Percentiles rank a stretch among this genome's conserved stretches.
These are phyloP conservation scores for Pristionchus exspectatus DNA, from an alignment of 2,888 invertebrate species.

Conservation along the genomic window DNA sequence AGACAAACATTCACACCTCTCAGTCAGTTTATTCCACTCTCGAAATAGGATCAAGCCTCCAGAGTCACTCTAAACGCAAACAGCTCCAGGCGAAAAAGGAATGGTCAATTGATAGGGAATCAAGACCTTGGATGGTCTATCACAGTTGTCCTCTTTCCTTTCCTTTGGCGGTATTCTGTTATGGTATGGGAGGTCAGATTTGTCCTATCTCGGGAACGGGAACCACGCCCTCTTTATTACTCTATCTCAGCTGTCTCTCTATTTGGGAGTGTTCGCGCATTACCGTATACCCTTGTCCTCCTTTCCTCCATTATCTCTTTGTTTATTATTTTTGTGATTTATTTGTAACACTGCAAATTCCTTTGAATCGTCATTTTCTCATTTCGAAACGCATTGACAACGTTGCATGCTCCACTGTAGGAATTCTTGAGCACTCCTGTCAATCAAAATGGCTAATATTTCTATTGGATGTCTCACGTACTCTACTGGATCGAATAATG, in stretches of 20 bases:
- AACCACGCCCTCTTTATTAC: constrained; percentile 32
- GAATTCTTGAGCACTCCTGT: not conserved
- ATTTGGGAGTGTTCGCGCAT: constrained; percentile 32
- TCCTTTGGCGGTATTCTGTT: constrained; percentile 32
- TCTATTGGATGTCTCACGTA: not conserved
- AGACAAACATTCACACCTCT: constrained; percentile 35
- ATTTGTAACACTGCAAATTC: not conserved
- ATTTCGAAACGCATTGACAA: not conserved
- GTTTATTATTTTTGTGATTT: not conserved
- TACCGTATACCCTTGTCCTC: constrained; percentile 14
- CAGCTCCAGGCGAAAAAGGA: constrained; percentile 31
- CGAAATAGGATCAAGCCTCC: constrained; percentile 34
- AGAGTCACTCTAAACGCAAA: constrained; percentile 32
- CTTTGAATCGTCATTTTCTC: not conserved
- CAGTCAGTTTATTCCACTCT: not conserved
- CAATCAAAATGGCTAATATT: not conserved
- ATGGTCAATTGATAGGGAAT: constrained; percentile 29
- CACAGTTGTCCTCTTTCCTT: not conserved
- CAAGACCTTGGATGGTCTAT: constrained; percentile 27
- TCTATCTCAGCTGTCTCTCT: not conserved
- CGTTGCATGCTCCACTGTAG: not conserved
- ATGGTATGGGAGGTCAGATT: constrained; percentile 17
- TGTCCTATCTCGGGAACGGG: constrained; percentile 17
- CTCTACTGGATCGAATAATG: not conserved
- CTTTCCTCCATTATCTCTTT: not conserved